phyloP scores from a whole-genome alignment of 2,888 invertebrate species.

The Catocala nupta region DNA sequence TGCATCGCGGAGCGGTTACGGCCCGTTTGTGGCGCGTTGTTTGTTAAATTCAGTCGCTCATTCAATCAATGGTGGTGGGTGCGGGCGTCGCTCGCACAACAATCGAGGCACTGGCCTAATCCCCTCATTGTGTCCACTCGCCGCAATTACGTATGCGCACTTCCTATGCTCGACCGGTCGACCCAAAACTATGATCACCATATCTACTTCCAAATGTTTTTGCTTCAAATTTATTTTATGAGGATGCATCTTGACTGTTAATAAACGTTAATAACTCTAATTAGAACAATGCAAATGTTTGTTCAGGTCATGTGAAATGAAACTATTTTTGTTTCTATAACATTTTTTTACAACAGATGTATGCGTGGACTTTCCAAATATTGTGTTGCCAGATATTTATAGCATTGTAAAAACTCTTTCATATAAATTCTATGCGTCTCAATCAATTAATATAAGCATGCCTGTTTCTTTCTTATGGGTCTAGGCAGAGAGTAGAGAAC shows the following conservation, averaged over 20 bases:
- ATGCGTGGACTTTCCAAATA: slow-evolving; percentile 1
- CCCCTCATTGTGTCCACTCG: slow-evolving; percentile 85
- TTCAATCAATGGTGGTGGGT: slow-evolving; percentile 84
- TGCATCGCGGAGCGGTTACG: slow-evolving; percentile 63
- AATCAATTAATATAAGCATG: slow-evolving; percentile 21
- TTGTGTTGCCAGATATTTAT: neutral
- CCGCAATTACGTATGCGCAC: slow-evolving; percentile 83
- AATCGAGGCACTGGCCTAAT: slow-evolving; percentile 84
- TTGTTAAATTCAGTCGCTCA: slow-evolving; percentile 82
- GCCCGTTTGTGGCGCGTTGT: slow-evolving; percentile 71
- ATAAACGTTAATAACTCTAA: slow-evolving; percentile 60
- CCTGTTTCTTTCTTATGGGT: slow-evolving; percentile 38
- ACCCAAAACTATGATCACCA: slow-evolving; percentile 68
- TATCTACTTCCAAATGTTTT: slow-evolving; percentile 73
- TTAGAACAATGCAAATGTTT: slow-evolving; percentile 54
- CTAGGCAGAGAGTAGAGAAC: slow-evolving; percentile 56
- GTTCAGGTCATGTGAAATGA: slow-evolving; percentile 47
- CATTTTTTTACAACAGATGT: slow-evolving; percentile 16
- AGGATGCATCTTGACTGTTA: slow-evolving; percentile 64
- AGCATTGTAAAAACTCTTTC: neutral
- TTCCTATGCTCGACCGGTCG: slow-evolving; percentile 79
- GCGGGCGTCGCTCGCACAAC: slow-evolving; percentile 86
- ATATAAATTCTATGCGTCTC: slow-evolving; percentile 7
- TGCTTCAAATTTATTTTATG: slow-evolving; percentile 56
- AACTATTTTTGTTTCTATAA: slow-evolving; percentile 24